Conservation (phyloP, 2,113 vertebrate species). For the Corydoras sp. region DNA sequence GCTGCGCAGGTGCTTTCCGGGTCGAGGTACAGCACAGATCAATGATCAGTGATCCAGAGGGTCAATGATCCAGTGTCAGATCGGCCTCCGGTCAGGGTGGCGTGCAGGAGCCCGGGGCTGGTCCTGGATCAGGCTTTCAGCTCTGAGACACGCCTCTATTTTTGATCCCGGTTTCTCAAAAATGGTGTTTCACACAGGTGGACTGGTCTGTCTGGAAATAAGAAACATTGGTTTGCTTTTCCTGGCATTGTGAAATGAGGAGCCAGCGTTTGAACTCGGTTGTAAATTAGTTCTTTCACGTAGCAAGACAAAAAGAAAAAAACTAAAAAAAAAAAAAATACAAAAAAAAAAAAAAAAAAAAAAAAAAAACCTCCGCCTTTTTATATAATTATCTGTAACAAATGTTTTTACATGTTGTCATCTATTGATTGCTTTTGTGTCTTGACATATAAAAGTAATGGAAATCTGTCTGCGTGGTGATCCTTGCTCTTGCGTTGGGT, state of each 20-base stretch:
- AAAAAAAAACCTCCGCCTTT: slow-evolving; percentile 45
- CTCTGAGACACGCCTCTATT: slow-evolving; percentile 14
- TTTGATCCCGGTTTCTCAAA: slow-evolving; percentile 24
- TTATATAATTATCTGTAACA: slow-evolving; percentile 58
- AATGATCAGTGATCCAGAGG: no score
- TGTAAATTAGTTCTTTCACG: slow-evolving; percentile 62
- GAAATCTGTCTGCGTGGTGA: slow-evolving; percentile 41
- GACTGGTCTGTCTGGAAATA: slow-evolving; percentile 30
- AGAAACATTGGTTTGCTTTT: slow-evolving; percentile 37
- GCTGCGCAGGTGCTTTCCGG: slow-evolving; percentile 7
- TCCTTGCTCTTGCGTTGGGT: slow-evolving; percentile 2
- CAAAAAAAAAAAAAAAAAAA: not conserved
- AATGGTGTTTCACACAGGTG: slow-evolving; percentile 18
- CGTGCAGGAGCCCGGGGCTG: not conserved
- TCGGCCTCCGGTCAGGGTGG: not conserved
- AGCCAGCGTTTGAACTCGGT: slow-evolving; percentile 47
- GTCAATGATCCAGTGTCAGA: not conserved
- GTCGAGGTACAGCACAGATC: slow-evolving; percentile 38
- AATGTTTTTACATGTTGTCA: slow-evolving; percentile 60
- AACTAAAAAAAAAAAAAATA: no score
- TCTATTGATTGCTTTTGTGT: slow-evolving; percentile 58
- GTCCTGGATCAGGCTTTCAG: slow-evolving; percentile 9
- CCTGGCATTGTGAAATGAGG: slow-evolving; percentile 26
- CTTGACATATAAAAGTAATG: slow-evolving; percentile 56
- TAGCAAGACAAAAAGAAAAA: slow-evolving; percentile 49